Base-by-base conservation (phyloP, 1,140 invertebrate species). In the Listronotus oregonensis region DNA sequence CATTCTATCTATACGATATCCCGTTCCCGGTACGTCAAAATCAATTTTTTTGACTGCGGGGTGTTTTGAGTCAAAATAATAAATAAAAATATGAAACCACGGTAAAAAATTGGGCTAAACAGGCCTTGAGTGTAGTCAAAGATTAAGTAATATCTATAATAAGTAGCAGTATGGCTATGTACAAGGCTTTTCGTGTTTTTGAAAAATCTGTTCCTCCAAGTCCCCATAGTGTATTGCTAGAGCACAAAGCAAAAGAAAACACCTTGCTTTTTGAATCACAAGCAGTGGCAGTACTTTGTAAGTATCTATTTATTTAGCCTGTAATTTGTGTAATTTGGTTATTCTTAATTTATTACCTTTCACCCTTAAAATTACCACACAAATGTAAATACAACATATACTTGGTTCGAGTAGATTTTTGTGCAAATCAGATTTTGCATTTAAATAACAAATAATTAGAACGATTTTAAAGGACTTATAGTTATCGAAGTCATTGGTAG, bases 201-300 rank as follows among this genome's bases (percentile, higher is more conserved):
- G 93, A 96, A 79, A 95, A 95, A 81, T 86, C 89, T 66, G 87
- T 89, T 68, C 88, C 90, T 11, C 88, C 90, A 49, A 91, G 87
- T 80, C 90, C 91, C n/a, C 94, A 96, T 75, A 95, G 93, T 77
- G 85, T 97, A 68, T 83, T 97, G 52, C 81, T 97, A 60, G 93
- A 96, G 77, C 92, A 94, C 74, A 86, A 93, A 77, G 89, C 90
- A 78, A 90, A 90, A 81, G 90, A 91, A 74, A 88, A 92, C 66
- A 90, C 93, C 50, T 82, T 97, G 40, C 83, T 97, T 43, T 95
- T 97, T 75, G 94, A 97, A 81, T 94, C 93, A 3, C 89, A 92
- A 78, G 93, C 91, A 9, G 89, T 96, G 10, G 93, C 93, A 51
- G 86, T 91, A 31, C 79, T 95, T 15, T 90, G 89, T 91, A 84